These are phyloP conservation scores for Saccostrea glomerata DNA, from an alignment of 1,140 invertebrate genomes.

Conservation along the genomic window DNA sequence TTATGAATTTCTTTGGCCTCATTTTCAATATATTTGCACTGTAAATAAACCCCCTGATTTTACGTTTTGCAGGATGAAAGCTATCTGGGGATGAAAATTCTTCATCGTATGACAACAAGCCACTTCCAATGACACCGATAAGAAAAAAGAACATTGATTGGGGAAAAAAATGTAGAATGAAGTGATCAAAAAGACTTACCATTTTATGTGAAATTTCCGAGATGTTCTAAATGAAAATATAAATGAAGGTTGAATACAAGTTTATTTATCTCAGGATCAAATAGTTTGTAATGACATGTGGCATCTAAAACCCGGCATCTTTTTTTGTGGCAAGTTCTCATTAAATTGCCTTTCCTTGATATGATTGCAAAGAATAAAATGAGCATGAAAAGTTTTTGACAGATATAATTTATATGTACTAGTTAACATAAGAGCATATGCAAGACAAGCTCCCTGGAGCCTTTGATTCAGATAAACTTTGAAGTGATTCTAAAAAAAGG, in stretches of 20 bases:
- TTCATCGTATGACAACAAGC: background rate
- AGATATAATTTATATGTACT: no score
- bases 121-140: constrained; percentile 27
- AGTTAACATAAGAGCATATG: no score
- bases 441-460: no score
- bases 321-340: no score
- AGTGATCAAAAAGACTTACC: constrained; percentile 36
- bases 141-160: constrained; percentile 26
- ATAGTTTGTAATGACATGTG: background rate
- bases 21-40: background rate
- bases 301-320: no score
- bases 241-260: constrained; percentile 23
- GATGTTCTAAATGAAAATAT: constrained; percentile 38
- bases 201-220: constrained; percentile 44
- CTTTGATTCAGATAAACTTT: no score
- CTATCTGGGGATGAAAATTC: background rate
- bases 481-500: no score
- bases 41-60: background rate
- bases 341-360: no score
- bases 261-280: background rate
- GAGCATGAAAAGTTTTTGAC: no score
- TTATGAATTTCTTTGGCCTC: background rate
- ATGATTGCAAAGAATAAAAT: no score
- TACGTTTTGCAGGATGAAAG: background rate
- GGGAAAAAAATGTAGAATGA: background rate